Conservation (phyloP, 1,140 invertebrate genomes). For the Sarcophaga bullata region DNA sequence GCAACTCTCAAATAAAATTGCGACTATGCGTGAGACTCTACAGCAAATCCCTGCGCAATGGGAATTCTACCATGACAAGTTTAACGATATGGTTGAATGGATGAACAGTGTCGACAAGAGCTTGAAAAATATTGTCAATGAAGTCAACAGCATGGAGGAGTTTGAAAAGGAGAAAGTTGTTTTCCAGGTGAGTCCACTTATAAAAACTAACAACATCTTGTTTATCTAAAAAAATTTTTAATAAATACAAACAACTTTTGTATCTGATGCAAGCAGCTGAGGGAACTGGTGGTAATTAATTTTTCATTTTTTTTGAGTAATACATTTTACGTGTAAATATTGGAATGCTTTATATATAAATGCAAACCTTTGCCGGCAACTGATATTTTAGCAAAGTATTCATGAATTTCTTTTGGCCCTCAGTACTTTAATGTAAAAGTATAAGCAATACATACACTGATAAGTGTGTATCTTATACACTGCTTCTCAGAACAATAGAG, state of each 20-base stretch:
- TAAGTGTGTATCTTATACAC: too few relatives aligned
- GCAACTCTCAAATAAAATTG: conserved; percentile 75
- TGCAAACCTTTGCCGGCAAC: too few relatives aligned
- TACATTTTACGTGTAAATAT: too few relatives aligned
- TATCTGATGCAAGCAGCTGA: conserved; percentile 65
- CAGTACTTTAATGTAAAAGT: too few relatives aligned
- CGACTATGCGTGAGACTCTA: conserved; percentile 78
- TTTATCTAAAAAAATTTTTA: not conserved
- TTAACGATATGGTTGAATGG: conserved; percentile 87
- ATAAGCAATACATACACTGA: too few relatives aligned
- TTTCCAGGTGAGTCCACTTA: conserved; percentile 79
- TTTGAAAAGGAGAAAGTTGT: conserved; percentile 88
- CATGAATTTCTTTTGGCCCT: too few relatives aligned
- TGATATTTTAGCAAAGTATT: too few relatives aligned
- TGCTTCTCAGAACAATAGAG: too few relatives aligned
- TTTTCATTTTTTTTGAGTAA: too few relatives aligned
- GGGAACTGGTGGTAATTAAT: conserved; percentile 70
- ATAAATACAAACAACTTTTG: conserved; percentile 18
- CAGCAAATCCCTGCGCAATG: conserved; percentile 90
- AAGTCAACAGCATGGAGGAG: conserved; percentile 85
- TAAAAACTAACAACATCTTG: too few relatives aligned
- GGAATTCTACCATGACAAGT: conserved; percentile 85
- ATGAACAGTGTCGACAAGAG: conserved; percentile 89
- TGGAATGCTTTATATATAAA: too few relatives aligned
- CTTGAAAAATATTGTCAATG: conserved; percentile 83